Base-by-base conservation (phyloP, 2,797 vertebrate genomes). In the Sebastes reedi region DNA sequence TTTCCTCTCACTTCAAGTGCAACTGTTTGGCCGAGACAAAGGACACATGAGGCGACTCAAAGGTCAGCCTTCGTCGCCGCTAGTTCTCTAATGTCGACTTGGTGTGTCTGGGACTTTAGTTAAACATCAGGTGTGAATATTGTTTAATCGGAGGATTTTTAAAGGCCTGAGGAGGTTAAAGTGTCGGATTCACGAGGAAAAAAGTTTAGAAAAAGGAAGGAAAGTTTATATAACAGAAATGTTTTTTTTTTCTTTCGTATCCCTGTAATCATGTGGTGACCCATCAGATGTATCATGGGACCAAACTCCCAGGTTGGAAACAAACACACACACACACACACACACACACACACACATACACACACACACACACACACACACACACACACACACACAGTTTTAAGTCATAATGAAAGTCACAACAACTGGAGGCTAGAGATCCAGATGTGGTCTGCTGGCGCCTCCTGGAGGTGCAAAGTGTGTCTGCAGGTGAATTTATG, bases 381-480 rank as follows among this genome's bases (percentile, higher is more conserved):
- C 36, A 14, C 36, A 39, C 30, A 32, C 32, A 32, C 52, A 54
- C n/a, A 61, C 59, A 62, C 20, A 29, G 58, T 30, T 27, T 29
- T 25, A 58, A 58, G 25, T 29, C 1, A 30, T 34, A 34, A n/a
- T 12, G 10, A 62, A 62, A 8, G 61, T 36, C 39, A 14, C 30
- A 6, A 10, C n/a, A 30, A 29, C 4, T 0, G 3, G 5, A n/a
- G 0, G 3, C 61, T 2, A 14, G 6, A 69, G 22, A 24, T 24
- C 65, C 4, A 69, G 25, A 62, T 0, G 2, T 54, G 10, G 52
- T 18, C n/a, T 4, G 1, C 42, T 83, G 80, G 32, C 59, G 75
- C 86, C 86, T 77, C 42, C 89, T 80, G 22, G 68, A 75, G 93
- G 83, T 22, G 7, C 0, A n/a, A 3, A 16, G 8, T 20, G 12